phyloP scores from a whole-genome alignment of 2,888 invertebrate species.

The Sminthurinus aureus region DNA sequence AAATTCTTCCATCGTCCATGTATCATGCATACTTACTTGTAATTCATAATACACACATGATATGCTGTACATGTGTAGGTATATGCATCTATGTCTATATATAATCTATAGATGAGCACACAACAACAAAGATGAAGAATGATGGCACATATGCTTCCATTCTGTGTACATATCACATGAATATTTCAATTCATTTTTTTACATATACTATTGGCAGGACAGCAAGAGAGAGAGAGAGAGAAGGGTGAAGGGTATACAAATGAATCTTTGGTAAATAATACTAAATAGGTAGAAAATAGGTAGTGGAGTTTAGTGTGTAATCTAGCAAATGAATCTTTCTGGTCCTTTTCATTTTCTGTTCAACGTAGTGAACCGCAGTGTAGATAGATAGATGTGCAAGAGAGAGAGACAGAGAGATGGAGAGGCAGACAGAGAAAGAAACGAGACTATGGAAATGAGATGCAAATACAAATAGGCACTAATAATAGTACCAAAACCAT shows the following conservation, averaged over 20 bases:
- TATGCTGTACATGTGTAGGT: background rate
- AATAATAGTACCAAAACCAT: conserved; percentile 30
- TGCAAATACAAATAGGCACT: conserved; percentile 32
- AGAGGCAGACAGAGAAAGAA: background rate
- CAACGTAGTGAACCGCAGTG: background rate
- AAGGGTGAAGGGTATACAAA: conserved; percentile 1
- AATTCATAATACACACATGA: too few species aligned
- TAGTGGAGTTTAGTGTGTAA: background rate
- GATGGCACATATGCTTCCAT: background rate
- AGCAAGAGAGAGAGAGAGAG: too few species aligned
- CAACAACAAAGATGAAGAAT: background rate
- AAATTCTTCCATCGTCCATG: too few species aligned
- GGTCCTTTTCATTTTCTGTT: background rate
- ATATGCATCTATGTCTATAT: background rate
- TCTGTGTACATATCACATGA: background rate
- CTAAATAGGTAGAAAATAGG: conserved; percentile 22
- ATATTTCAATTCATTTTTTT: background rate
- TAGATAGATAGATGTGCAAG: background rate
- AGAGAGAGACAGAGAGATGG: background rate
- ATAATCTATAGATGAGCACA: background rate
- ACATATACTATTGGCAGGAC: background rate
- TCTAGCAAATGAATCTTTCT: conserved; percentile 7
- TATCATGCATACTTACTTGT: too few species aligned
- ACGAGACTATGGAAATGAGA: conserved; percentile 30
- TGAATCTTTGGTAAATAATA: conserved; percentile 20